These are phyloP conservation scores for Rousettus leschenaultii DNA, from an alignment of 2,113 vertebrate genomes.

Conservation along the genomic window DNA sequence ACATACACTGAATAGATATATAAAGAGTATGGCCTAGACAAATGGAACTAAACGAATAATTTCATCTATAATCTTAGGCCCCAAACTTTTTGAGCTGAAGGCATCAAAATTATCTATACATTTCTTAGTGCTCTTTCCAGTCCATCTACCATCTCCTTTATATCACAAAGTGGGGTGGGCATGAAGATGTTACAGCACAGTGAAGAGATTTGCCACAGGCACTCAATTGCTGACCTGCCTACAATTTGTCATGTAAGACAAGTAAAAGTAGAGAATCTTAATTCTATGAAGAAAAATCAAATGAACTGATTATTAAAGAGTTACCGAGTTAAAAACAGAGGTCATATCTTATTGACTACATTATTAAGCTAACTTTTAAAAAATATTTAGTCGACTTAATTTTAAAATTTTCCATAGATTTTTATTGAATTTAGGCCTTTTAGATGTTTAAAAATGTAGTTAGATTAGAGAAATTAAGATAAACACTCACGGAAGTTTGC, in stretches of 20 bases:
- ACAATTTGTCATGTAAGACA: neutral
- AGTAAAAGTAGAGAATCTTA: neutral
- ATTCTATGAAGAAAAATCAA: neutral
- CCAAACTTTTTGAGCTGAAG: neutral
- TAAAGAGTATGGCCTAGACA: neutral
- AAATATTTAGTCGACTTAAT: neutral
- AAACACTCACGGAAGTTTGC: neutral
- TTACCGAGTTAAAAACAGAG: neutral
- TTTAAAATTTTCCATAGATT: neutral
- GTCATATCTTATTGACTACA: neutral
- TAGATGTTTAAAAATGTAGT: neutral
- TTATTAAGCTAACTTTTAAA: neutral
- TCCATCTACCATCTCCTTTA: neutral
- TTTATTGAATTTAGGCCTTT: neutral
- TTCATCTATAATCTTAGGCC: neutral
- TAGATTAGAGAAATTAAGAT: neutral
- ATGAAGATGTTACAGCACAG: rapidly evolving
- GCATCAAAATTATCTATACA: neutral
- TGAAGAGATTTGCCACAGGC: neutral
- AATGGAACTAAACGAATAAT: neutral
- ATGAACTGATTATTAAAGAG: neutral
- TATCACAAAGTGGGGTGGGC: neutral
- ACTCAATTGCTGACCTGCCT: neutral
- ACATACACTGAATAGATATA: neutral
- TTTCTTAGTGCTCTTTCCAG: neutral